Evolutionary conservation across 2,888 invertebrate genomes (phyloP).

Genomic region (Amorpha juglandis): DNA sequence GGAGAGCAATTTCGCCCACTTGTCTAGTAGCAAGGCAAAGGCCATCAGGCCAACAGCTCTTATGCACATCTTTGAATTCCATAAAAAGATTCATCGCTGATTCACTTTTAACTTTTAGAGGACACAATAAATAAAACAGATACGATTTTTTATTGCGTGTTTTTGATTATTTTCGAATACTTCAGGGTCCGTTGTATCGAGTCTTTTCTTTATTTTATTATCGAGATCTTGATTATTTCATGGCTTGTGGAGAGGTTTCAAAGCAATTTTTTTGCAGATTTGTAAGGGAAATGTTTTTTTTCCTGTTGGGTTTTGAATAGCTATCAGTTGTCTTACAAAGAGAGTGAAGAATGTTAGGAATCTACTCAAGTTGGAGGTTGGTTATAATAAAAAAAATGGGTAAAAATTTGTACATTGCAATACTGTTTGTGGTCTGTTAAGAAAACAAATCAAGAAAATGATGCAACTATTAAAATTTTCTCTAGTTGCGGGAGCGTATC

Average conservation of each 20-base stretch:
- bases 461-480: too few relatives aligned
- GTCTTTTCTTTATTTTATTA: neutral
- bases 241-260: neutral
- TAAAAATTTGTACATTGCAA: too few relatives aligned
- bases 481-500: too few relatives aligned
- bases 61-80: slow-evolving; percentile 7
- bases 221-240: neutral
- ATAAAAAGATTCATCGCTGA: neutral
- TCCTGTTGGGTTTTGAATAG: neutral
- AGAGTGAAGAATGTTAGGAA: too few relatives aligned
- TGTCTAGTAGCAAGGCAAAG: neutral
- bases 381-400: too few relatives aligned
- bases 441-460: too few relatives aligned
- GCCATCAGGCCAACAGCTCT: neutral
- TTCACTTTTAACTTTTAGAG: slow-evolving; percentile 18
- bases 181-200: neutral
- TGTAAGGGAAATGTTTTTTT: neutral
- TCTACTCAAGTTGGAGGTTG: too few relatives aligned
- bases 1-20: slow-evolving; percentile 9
- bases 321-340: neutral
- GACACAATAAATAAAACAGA: slow-evolving; percentile 9
- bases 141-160: slow-evolving; percentile 11
- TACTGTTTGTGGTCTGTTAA: too few relatives aligned
- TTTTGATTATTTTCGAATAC: slow-evolving; percentile 9
- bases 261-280: neutral